Base-by-base conservation (phyloP, 64 coral and sea anemone genomes). In the Stichodactyla helianthus region DNA sequence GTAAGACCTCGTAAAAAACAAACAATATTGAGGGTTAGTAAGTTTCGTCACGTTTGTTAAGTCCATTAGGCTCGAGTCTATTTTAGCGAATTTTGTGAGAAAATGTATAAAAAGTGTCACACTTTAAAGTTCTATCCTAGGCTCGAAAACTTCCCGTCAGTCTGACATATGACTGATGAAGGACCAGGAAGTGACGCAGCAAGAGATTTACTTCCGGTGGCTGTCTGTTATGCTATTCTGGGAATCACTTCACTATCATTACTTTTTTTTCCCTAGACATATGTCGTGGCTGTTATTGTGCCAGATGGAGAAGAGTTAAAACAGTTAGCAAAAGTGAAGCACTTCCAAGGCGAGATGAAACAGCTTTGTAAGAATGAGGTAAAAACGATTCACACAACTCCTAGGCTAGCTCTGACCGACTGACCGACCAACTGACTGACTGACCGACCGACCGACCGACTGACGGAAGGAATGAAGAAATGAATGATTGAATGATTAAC, bases 301-400 rank as follows among this genome's bases (percentile, higher is more conserved):
- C 94, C 94, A 68, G 94, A 95, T 31, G 78, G 53, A 14, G 94
- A 95, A 84, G 84, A 79, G 0, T 68, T 95, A 16, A 71, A 95
- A 52, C 54, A 82, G 51, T 89, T 90, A 87, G 94, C 94, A 17
- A 83, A 85, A 71, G 60, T 83, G 22, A 86, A 56, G 16, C 57
- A 62, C 22, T 61, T 95, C 25, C 20, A 67, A 26, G 90, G 90
- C 51, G 79, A 92, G 70, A 86, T 87, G 4, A 83, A 71, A 60
- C 57, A 54, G 22, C 89, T 95, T 55, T 95, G 94, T 84, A 86
- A 79, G 71, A 89, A 95, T 88, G 79, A 94, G 92, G 92, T 93
- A 88, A 20, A 15, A 18, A 16, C 16, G 52, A 15, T 8, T 23
- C 15, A 28, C 14, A 14, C 19, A 28, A 50, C 52, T 44, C 35